A percentile compares a stretch with the other conserved stretches of the same genome.
Evolutionary conservation across 2,113 vertebrate species (phyloP).

Genomic region (Ascaphus truei): DNA sequence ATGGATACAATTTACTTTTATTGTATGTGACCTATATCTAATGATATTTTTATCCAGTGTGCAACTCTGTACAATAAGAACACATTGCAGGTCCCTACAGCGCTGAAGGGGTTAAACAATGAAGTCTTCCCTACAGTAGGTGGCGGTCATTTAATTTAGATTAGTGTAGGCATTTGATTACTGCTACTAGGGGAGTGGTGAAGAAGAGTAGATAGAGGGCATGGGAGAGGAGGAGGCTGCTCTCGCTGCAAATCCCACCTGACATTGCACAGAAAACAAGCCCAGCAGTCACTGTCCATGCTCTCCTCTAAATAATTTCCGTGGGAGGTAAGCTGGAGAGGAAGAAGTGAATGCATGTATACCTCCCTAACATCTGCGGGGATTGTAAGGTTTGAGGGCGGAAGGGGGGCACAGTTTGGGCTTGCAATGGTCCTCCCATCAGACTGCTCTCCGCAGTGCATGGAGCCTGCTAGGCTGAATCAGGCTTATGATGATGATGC

Average conservation of each 20-base stretch:
- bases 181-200: not conserved
- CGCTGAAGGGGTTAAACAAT: not conserved
- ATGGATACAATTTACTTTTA: no score
- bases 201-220: not conserved
- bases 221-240: not conserved
- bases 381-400: no score
- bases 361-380: no score
- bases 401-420: no score
- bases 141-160: not conserved
- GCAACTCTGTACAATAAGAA: no score
- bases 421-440: not conserved
- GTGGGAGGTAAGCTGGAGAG: no score
- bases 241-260: not conserved
- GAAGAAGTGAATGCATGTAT: no score
- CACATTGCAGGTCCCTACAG: not conserved
- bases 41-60: no score
- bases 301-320: no score
- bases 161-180: not conserved
- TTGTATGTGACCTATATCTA: no score
- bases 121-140: constrained; percentile 21
- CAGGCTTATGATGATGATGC: not conserved
- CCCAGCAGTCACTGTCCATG: no score
- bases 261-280: not conserved
- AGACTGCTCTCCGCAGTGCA: not conserved
- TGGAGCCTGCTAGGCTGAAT: not conserved